A percentile compares a stretch with the other conserved stretches of the same genome.
These are phyloP conservation scores for Cercopithecus mitis DNA, from an alignment of 2,797 vertebrate genomes.

Conservation along the genomic window DNA sequence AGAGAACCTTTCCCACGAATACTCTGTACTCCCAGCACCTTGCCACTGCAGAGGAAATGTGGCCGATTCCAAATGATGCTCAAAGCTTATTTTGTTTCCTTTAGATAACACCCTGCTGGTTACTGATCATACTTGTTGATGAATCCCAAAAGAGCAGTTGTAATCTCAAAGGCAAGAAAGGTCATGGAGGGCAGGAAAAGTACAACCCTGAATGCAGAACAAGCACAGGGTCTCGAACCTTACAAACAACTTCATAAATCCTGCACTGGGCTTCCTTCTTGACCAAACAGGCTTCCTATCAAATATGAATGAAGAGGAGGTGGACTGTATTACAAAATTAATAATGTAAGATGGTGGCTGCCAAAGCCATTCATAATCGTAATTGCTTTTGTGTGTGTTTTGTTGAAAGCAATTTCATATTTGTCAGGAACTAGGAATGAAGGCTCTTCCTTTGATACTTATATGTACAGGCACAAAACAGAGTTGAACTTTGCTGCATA, in stretches of 20 bases:
- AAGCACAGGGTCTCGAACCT: not conserved
- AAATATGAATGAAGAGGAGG: slow-evolving; percentile 25
- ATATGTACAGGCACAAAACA: not conserved
- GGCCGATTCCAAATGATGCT: not conserved
- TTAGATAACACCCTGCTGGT: not conserved
- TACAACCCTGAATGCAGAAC: not conserved
- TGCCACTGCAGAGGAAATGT: not conserved
- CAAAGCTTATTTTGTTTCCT: not conserved
- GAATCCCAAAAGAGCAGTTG: not conserved
- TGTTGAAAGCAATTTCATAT: slow-evolving; percentile 62
- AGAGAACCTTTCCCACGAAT: too few relatives aligned
- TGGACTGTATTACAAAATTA: slow-evolving; percentile 43
- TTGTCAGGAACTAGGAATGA: slow-evolving; percentile 34
- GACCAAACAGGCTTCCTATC: not conserved
- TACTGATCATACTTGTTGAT: not conserved
- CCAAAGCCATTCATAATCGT: not conserved
- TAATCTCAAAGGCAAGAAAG: not conserved
- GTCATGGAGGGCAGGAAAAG: not conserved
- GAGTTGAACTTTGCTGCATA: not conserved
- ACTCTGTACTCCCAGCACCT: too few relatives aligned
- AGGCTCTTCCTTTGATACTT: not conserved
- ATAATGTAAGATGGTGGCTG: slow-evolving; percentile 3
- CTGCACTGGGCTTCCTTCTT: not conserved
- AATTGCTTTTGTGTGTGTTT: slow-evolving; percentile 30
- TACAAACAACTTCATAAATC: not conserved